Conservation (phyloP, 2,797 vertebrate species). For the Coendou prehensilis region DNA sequence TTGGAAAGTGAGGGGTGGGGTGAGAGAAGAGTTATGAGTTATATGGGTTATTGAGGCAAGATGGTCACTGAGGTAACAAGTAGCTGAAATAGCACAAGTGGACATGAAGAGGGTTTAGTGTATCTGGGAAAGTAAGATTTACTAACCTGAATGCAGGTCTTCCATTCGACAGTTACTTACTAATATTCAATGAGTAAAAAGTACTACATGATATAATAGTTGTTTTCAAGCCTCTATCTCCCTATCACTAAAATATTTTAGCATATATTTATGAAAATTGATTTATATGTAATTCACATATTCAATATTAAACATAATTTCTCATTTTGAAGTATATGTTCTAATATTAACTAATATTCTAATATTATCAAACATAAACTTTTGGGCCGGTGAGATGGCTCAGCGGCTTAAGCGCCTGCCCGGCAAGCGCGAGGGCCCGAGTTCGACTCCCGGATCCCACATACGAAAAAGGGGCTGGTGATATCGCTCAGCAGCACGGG, state of each 20-base stretch:
- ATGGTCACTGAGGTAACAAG: neutral
- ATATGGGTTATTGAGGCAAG: too few species aligned
- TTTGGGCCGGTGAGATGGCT: too few species aligned
- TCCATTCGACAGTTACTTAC: conserved; percentile 58
- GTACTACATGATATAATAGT: neutral
- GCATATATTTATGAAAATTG: neutral
- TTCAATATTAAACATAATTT: conserved; percentile 44
- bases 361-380: neutral
- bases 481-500: too few species aligned
- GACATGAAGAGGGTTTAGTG: neutral
- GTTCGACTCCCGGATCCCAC: too few species aligned
- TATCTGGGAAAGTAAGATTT: neutral
- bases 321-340: conserved; percentile 8
- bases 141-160: conserved; percentile 1
- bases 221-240: neutral
- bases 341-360: neutral
- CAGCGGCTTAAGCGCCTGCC: too few species aligned
- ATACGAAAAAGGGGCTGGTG: too few species aligned
- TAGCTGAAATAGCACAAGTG: neutral
- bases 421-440: too few species aligned
- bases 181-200: conserved; percentile 57
- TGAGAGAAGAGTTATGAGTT: neutral
- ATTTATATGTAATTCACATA: neutral
- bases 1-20: neutral
- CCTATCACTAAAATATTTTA: neutral